Base-by-base conservation (phyloP, 1,140 invertebrate species). In the Temnothorax longispinosus region DNA sequence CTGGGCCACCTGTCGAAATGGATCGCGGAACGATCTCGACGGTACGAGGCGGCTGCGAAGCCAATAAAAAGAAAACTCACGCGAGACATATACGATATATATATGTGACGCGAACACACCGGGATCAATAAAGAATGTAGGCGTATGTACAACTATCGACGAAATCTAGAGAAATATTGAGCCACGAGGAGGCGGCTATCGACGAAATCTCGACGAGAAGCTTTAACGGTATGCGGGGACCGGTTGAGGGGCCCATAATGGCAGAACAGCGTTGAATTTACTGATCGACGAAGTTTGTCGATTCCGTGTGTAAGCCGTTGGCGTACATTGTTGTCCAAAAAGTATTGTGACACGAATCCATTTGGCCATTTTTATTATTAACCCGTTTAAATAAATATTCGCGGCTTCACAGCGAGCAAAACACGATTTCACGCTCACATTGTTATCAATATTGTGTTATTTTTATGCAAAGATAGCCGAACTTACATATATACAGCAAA, bases 1-100 rank as follows among this genome's bases (percentile, higher is more conserved):
- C 87, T 86, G 88, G 92, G 90, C 90, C 85, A 78, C 84, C 90
- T 89, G 91, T 92, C 89, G 89, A 91, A 89, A 85, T 85, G 81
- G 86, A 89, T 81, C 78, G 67, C 38, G 54, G 10, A 62, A 85
- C 67, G 82, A 82, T 60, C 60, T 85, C 74, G 74, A 85, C 8
- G 67, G 38, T 50, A 69, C 21, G 41, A 69, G 47, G 18, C 62
- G 60, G 38, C 7, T 38, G 54, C 54, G 65, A 60, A 32, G 5
- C 44, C 54, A 38, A 18, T 60, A 85, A 67, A 85, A 85, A 65
- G 38, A 76, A 21, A 50, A 77, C 50, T 85, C 56, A 44, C 81
- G 44, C 58, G n/a, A 85, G 13, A 85, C 32, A 77, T 44, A 65
- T 65, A 44, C 50, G 52, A 58, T 54, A 21, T 44, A 58, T 44